Conservation (phyloP, 1,140 invertebrate species). For the Limonius californicus region DNA sequence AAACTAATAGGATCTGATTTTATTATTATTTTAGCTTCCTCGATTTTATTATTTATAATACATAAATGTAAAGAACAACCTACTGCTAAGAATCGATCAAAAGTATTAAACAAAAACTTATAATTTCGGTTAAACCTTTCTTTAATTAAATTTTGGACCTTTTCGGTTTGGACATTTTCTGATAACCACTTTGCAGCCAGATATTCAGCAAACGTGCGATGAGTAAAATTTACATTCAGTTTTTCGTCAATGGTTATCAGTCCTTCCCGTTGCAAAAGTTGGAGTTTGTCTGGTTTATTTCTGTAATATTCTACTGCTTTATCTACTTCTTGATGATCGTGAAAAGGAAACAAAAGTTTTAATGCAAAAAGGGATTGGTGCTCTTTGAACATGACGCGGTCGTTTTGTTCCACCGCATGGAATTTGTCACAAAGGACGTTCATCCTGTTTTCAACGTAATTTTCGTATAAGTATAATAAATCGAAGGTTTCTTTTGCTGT, state of each 20-base stretch:
- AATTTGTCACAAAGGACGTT: not conserved
- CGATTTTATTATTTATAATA: not conserved
- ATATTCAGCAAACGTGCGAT: conserved; percentile 5
- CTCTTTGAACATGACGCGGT: not conserved
- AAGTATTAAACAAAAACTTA: not conserved
- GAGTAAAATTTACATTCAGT: not conserved
- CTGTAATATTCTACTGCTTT: not conserved
- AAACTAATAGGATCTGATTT: not conserved
- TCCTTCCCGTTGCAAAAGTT: not conserved
- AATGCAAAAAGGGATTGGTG: not conserved
- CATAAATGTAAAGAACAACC: not conserved
- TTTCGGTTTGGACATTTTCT: not conserved
- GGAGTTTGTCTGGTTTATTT: not conserved
- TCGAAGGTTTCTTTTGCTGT: not conserved
- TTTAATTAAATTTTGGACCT: not conserved
- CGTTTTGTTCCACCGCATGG: not conserved
- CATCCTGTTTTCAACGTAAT: not conserved
- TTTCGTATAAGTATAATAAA: not conserved
- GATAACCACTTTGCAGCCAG: not conserved
- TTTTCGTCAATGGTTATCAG: not conserved
- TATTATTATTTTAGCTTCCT: not conserved
- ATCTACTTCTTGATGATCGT: not conserved
- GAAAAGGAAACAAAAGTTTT: not conserved
- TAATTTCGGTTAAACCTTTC: not conserved
- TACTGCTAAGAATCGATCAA: not conserved